These are phyloP conservation scores for Strongylocentrotus purpuratus DNA, from an alignment of 35 echinoderm and acorn worm genomes.

Conservation along the genomic window DNA sequence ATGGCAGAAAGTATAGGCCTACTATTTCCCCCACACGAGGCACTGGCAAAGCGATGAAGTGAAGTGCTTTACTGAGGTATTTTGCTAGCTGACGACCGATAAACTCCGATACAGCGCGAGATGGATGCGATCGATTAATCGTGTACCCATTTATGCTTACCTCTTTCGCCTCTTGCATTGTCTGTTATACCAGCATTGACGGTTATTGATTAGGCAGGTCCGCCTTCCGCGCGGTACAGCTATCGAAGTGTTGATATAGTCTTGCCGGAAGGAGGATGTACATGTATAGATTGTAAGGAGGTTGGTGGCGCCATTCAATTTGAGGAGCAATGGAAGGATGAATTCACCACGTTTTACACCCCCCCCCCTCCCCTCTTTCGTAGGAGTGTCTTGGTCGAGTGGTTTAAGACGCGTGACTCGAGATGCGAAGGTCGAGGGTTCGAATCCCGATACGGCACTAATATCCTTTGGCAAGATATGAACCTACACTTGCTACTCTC, in stretches of 20 bases:
- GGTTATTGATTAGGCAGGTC: neutral
- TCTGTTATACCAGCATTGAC: neutral
- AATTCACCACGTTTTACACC: neutral
- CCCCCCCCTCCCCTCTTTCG: neutral
- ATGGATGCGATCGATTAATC: neutral
- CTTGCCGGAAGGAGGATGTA: neutral
- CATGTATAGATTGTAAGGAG: neutral
- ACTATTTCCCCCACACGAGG: too few relatives aligned
- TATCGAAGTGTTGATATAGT: neutral
- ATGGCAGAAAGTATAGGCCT: neutral
- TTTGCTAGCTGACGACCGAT: neutral
- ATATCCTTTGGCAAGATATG: too few relatives aligned
- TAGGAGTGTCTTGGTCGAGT: too few relatives aligned
- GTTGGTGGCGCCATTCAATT: neutral
- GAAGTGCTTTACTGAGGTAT: neutral
- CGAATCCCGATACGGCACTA: too few relatives aligned
- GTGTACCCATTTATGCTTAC: constrained; percentile 1
- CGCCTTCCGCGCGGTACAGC: neutral
- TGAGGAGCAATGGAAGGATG: neutral
- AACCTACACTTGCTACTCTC: too few relatives aligned
- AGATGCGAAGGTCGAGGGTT: too few relatives aligned
- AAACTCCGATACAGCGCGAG: neutral
- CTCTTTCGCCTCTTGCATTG: neutral
- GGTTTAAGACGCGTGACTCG: too few relatives aligned
- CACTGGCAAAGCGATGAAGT: neutral